Evolutionary conservation across 2,797 vertebrate species (phyloP).

Genomic region (Cynodonichthys magdalenae): DNA sequence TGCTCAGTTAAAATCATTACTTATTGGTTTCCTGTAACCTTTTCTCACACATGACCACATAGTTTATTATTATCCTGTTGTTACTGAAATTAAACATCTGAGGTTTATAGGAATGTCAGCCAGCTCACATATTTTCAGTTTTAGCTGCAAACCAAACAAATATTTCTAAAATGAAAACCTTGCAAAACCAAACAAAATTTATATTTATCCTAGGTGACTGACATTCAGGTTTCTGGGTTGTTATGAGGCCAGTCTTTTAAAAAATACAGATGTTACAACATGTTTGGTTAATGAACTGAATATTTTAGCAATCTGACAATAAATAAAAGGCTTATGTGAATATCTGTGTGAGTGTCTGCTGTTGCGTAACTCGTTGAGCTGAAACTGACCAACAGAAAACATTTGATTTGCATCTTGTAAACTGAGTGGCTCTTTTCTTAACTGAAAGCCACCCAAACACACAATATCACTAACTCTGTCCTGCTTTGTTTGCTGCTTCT

Average conservation of each 20-base stretch:
- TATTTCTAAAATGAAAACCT: constrained; percentile 40
- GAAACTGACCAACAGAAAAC: constrained; percentile 39
- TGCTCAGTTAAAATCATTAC: neutral
- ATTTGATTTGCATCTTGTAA: constrained; percentile 10
- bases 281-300: constrained; percentile 20
- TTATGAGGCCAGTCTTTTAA: constrained; percentile 28
- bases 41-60: constrained; percentile 11
- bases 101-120: constrained; percentile 22
- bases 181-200: constrained; percentile 31
- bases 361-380: constrained; percentile 34
- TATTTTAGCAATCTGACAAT: constrained; percentile 25
- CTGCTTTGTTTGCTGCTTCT: neutral
- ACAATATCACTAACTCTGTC: neutral
- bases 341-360: constrained; percentile 20
- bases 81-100: constrained; percentile 18
- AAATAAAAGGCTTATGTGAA: constrained; percentile 4
- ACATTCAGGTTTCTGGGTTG: constrained; percentile 11
- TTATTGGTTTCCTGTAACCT: neutral
- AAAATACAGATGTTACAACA: constrained; percentile 42
- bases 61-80: constrained; percentile 9
- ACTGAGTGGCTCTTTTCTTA: constrained; percentile 8
- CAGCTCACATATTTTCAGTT: constrained; percentile 23
- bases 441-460: neutral
- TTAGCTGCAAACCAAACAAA: constrained; percentile 40
- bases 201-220: constrained; percentile 26